Conservation (phyloP, 2,888 invertebrate genomes). For the Platycheirus rosarum region DNA sequence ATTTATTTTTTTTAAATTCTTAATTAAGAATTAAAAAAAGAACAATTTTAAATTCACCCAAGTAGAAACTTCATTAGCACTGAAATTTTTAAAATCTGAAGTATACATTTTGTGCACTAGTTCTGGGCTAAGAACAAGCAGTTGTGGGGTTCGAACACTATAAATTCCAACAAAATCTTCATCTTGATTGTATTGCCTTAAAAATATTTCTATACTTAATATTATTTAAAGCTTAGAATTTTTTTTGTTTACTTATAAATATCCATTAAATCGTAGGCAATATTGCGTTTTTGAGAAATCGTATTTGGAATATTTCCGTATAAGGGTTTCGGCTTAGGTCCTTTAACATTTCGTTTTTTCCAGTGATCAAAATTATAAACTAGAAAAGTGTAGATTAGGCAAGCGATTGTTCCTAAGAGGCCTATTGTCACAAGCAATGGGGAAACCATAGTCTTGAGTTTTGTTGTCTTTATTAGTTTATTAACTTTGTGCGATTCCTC, state of each 20-base stretch:
- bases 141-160: conserved; percentile 78
- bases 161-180: conserved; percentile 82
- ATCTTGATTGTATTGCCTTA: conserved; percentile 77
- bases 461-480: too few species aligned
- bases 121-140: conserved; percentile 80
- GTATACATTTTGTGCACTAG: conserved; percentile 80
- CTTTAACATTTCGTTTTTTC: conserved; percentile 80
- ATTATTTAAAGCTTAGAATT: not conserved
- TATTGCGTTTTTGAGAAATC: conserved; percentile 77
- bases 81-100: conserved; percentile 81
- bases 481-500: too few species aligned
- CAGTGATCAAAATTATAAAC: conserved; percentile 81
- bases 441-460: too few species aligned
- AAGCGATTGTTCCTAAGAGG: conserved; percentile 13
- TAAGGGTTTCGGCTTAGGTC: conserved; percentile 79
- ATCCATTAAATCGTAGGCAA: conserved; percentile 79
- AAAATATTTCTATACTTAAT: not conserved
- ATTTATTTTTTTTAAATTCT: conserved; percentile 44
- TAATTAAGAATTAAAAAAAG: too few species aligned
- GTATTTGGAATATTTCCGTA: conserved; percentile 80
- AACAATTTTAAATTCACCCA: conserved; percentile 71
- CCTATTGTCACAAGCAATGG: not conserved
- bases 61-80: conserved; percentile 78
- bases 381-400: conserved; percentile 76
- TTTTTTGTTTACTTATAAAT: conserved; percentile 80